A percentile compares a stretch with the other conserved stretches of the same genome.
Conservation (phyloP, 1,140 invertebrate species). For the Neomicropteryx cornuta region DNA sequence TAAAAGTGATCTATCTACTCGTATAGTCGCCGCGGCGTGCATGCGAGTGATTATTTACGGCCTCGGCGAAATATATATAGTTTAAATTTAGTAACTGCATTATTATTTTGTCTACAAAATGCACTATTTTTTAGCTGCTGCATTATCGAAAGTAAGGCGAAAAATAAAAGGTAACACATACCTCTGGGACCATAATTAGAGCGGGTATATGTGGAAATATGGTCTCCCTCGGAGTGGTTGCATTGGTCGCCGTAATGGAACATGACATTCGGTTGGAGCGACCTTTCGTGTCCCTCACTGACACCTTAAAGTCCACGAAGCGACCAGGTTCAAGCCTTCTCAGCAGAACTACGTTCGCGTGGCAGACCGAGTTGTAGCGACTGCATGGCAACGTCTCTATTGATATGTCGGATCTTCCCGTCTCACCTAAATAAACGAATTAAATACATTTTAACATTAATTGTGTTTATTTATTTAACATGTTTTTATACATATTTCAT, state of each 20-base stretch:
- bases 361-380: constrained; percentile 70
- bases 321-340: constrained; percentile 60
- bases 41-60: too few species aligned
- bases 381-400: constrained; percentile 71
- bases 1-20: too few species aligned
- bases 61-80: too few species aligned
- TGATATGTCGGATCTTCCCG: constrained; percentile 55
- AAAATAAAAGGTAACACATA: too few species aligned
- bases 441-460: constrained; percentile 4
- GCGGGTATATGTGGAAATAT: constrained; percentile 77
- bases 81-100: too few species aligned
- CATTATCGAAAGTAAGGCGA: too few species aligned
- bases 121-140: too few species aligned
- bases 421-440: constrained; percentile 35
- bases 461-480: background rate
- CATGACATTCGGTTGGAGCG: constrained; percentile 64
- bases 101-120: too few species aligned
- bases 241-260: constrained; percentile 72
- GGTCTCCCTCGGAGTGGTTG: constrained; percentile 60
- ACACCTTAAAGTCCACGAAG: constrained; percentile 70
- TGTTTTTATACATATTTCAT: background rate
- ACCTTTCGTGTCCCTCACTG: constrained; percentile 66
- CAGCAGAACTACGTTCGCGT: constrained; percentile 71
- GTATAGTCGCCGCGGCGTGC: too few species aligned
- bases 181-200: constrained; percentile 71